Conservation (phyloP, 1,140 invertebrate genomes). For the Trypoxylus dichotomus region DNA sequence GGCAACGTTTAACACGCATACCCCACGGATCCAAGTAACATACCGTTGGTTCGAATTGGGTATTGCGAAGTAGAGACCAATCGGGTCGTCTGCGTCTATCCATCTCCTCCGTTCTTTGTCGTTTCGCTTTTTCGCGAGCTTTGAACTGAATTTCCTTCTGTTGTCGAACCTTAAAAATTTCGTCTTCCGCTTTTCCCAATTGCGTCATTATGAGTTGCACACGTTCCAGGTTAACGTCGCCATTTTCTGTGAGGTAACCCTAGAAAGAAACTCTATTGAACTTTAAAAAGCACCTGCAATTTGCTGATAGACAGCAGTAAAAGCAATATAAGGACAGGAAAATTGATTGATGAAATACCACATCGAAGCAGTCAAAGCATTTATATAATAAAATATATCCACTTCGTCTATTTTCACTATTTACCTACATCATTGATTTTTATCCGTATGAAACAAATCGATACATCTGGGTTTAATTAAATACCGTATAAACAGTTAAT, state of each 20-base stretch:
- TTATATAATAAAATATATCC: too few relatives aligned
- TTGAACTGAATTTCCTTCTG: slow-evolving; percentile 82
- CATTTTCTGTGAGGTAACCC: slow-evolving; percentile 95
- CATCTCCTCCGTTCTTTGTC: slow-evolving; percentile 56
- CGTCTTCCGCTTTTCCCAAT: slow-evolving; percentile 92
- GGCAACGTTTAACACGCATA: not conserved
- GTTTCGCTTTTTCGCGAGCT: slow-evolving; percentile 74
- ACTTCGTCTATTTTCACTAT: too few relatives aligned
- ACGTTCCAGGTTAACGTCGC: slow-evolving; percentile 87
- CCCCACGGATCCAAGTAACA: slow-evolving; percentile 34
- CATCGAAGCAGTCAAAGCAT: too few relatives aligned
- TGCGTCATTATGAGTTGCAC: slow-evolving; percentile 95
- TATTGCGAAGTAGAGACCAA: slow-evolving; percentile 67
- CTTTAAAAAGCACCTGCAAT: slow-evolving; percentile 17
- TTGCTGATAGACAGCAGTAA: not conserved
- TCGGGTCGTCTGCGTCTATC: slow-evolving; percentile 63
- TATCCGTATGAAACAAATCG: too few relatives aligned
- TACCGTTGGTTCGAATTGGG: slow-evolving; percentile 73
- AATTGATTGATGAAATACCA: too few relatives aligned
- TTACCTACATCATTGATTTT: too few relatives aligned
- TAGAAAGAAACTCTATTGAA: slow-evolving; percentile 52
- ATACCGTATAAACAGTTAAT: too few relatives aligned
- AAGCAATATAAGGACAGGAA: not conserved
- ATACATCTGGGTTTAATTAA: too few relatives aligned
- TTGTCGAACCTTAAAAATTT: slow-evolving; percentile 94